Conservation (phyloP, 1,140 invertebrate species). For the Drosophila tropicalis region DNA sequence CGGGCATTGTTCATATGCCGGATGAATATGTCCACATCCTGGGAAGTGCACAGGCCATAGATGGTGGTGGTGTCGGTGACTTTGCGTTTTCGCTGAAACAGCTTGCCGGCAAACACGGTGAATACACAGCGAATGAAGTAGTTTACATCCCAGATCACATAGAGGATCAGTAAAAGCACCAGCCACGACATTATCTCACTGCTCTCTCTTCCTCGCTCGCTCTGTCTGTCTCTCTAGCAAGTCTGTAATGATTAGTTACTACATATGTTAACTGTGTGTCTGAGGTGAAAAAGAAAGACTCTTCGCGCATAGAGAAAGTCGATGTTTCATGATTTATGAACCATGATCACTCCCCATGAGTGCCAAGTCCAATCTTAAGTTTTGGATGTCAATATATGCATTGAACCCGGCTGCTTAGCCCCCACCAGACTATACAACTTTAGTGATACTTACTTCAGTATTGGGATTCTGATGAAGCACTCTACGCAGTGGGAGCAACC, state of each 20-base stretch:
- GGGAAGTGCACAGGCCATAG: constrained; percentile 90
- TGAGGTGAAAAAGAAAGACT: constrained; percentile 19
- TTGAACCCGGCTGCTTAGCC: constrained; percentile 37
- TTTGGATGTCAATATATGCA: constrained; percentile 48
- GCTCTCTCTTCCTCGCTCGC: background rate
- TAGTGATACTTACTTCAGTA: background rate
- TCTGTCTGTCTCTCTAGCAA: background rate
- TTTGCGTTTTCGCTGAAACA: constrained; percentile 88
- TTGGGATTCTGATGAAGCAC: background rate
- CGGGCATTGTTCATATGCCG: constrained; percentile 94
- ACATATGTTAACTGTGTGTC: background rate
- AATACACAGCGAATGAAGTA: constrained; percentile 89
- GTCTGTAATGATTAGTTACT: background rate
- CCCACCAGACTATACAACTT: background rate
- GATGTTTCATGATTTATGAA: background rate
- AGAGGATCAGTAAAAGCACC: constrained; percentile 86
- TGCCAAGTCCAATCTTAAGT: constrained; percentile 12
- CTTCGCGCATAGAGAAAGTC: constrained; percentile 57
- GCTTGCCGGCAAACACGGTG: constrained; percentile 86
- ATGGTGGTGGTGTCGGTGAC: constrained; percentile 88
- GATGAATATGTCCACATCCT: constrained; percentile 91
- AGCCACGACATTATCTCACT: constrained; percentile 64
- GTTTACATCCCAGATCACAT: constrained; percentile 90
- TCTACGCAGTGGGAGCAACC: background rate
- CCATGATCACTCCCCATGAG: background rate